Conservation (phyloP, 2,797 vertebrate species). For the Acanthis flammea region DNA sequence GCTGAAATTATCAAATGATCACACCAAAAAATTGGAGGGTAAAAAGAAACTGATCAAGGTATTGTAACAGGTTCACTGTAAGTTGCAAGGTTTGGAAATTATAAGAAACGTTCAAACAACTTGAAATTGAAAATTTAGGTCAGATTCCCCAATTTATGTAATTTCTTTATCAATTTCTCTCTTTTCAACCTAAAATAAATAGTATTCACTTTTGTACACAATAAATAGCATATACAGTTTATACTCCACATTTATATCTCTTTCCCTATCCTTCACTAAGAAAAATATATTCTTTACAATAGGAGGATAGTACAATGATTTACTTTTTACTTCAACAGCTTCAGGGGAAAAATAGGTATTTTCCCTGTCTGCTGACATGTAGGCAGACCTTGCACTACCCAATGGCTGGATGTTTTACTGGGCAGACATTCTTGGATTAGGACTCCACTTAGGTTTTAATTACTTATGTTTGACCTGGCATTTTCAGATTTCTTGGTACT, state of each 20-base stretch:
- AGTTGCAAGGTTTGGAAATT: neutral
- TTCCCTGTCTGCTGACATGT: neutral
- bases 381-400: neutral
- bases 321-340: neutral
- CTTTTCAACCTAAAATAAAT: neutral
- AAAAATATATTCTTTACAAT: neutral
- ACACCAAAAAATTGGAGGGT: neutral
- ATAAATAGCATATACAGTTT: neutral
- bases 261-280: neutral
- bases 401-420: neutral
- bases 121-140: neutral
- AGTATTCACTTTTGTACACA: neutral
- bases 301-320: neutral
- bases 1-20: neutral
- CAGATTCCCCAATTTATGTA: neutral
- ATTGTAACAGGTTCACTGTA: neutral
- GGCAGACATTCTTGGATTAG: neutral
- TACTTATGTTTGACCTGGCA: neutral
- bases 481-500: neutral
- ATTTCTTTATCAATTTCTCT: neutral
- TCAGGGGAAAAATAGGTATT: neutral
- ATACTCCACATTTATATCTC: neutral
- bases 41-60: neutral
- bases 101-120: neutral
- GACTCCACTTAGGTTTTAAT: conserved; percentile 1